Evolutionary conservation across 2,113 vertebrate genomes (phyloP).

Genomic region (Mixornis gularis): DNA sequence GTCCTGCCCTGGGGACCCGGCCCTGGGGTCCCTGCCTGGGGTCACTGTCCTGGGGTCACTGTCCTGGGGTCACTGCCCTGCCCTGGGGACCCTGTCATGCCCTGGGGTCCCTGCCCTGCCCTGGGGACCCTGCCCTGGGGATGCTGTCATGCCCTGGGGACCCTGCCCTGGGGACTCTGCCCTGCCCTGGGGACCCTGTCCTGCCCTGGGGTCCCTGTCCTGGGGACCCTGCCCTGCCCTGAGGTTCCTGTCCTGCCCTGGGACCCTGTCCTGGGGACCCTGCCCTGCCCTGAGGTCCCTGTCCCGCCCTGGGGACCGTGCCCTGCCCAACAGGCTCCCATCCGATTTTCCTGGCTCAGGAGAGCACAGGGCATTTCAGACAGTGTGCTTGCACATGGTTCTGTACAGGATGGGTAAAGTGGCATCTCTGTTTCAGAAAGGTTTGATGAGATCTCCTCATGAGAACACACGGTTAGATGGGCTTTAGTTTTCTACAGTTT

Average conservation of each 20-base stretch:
- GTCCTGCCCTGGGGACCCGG: neutral
- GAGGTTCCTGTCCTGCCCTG: too few relatives aligned
- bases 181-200: too few relatives aligned
- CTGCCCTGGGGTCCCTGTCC: accelerated
- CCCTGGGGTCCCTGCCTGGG: neutral
- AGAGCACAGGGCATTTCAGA: accelerated
- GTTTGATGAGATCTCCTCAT: neutral
- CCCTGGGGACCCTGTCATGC: neutral
- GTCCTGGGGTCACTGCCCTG: too few relatives aligned
- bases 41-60: too few relatives aligned
- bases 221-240: neutral
- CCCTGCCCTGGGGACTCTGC: too few relatives aligned
- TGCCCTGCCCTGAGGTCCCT: too few relatives aligned
- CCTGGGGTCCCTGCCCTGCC: too few relatives aligned
- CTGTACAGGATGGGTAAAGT: neutral
- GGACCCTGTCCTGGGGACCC: neutral
- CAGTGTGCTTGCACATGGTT: neutral
- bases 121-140: neutral
- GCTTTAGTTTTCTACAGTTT: neutral
- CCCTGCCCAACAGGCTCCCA: neutral
- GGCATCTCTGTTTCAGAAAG: neutral
- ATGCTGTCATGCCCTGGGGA: too few relatives aligned
- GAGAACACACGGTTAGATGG: neutral
- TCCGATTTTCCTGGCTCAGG: neutral
- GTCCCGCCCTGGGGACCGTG: neutral